These are phyloP conservation scores for Dryadula phaetusa DNA, from an alignment of 2,888 invertebrate species.

Conservation along the genomic window DNA sequence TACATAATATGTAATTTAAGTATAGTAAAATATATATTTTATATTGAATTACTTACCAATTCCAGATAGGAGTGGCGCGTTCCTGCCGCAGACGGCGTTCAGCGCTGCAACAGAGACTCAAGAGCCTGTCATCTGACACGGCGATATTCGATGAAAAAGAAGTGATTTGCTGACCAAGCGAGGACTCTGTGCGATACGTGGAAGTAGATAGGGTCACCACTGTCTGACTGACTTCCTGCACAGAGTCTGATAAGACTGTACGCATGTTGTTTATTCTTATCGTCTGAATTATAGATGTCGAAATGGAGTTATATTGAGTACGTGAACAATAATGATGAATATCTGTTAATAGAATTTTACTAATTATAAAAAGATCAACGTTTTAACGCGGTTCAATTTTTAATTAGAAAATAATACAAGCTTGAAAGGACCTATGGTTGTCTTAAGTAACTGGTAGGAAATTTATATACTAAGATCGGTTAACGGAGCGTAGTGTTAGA, in stretches of 20 bases:
- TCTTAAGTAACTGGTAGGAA: too few relatives aligned
- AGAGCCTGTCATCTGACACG: constrained; percentile 92
- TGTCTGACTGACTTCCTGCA: constrained; percentile 87
- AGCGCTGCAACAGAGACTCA: constrained; percentile 90
- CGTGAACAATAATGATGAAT: neutral
- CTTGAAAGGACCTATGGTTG: too few relatives aligned
- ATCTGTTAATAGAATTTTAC: neutral
- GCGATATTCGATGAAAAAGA: constrained; percentile 94
- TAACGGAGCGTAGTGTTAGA: too few relatives aligned
- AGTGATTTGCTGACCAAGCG: constrained; percentile 97
- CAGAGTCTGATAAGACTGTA: constrained; percentile 66
- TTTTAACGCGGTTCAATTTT: too few relatives aligned
- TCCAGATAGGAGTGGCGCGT: constrained; percentile 74
- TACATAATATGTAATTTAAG: too few relatives aligned
- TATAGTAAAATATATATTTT: neutral
- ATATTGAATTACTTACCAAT: constrained; percentile 22
- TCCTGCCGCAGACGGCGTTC: constrained; percentile 89
- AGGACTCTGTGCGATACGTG: constrained; percentile 96
- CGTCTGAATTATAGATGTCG: constrained; percentile 17
- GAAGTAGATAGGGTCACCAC: constrained; percentile 96
- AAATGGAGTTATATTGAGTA: constrained; percentile 15
- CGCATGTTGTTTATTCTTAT: constrained; percentile 41
- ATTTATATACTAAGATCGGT: too few relatives aligned
- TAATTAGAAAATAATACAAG: too few relatives aligned
- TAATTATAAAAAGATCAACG: too few relatives aligned